Evolutionary conservation across 1,140 invertebrate species (phyloP).

Genomic region (Sitophilus oryzae): DNA sequence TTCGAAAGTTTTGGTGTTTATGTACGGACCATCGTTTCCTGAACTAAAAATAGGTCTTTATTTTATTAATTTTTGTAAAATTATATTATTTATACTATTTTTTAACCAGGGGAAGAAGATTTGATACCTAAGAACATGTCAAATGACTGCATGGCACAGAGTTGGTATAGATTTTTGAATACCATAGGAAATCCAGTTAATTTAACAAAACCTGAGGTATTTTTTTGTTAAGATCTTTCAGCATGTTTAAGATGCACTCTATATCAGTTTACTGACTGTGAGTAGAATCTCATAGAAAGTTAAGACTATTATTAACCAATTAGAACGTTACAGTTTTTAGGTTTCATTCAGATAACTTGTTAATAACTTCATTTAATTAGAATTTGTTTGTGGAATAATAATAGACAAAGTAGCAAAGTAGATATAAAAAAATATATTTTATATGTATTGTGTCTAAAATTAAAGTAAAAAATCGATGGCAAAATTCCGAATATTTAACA

Average conservation of each 20-base stretch:
- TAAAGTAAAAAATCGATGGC: too few species aligned
- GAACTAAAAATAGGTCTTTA: constrained; percentile 66
- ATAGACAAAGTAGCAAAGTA: too few species aligned
- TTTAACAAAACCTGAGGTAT: constrained; percentile 75
- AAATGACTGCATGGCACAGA: constrained; percentile 84
- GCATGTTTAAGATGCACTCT: neutral
- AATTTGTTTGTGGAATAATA: too few species aligned
- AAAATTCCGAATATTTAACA: too few species aligned
- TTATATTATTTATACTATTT: constrained; percentile 2
- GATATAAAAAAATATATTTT: too few species aligned
- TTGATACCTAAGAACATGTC: constrained; percentile 75
- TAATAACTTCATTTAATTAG: too few species aligned
- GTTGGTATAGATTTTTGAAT: constrained; percentile 91
- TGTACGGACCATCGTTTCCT: constrained; percentile 85
- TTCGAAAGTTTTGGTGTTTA: constrained; percentile 72
- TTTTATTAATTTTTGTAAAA: neutral
- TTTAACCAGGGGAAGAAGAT: constrained; percentile 73
- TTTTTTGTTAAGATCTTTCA: neutral
- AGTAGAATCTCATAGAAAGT: neutral
- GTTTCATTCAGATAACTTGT: too few species aligned
- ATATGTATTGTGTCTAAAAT: too few species aligned
- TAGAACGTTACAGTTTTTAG: neutral
- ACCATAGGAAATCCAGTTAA: constrained; percentile 92
- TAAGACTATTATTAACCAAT: too few species aligned
- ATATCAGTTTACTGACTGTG: constrained; percentile 34